Percentiles rank a stretch among this genome's conserved stretches.
Conservation (phyloP, 2,797 vertebrate genomes). For the Meda fulgida region DNA sequence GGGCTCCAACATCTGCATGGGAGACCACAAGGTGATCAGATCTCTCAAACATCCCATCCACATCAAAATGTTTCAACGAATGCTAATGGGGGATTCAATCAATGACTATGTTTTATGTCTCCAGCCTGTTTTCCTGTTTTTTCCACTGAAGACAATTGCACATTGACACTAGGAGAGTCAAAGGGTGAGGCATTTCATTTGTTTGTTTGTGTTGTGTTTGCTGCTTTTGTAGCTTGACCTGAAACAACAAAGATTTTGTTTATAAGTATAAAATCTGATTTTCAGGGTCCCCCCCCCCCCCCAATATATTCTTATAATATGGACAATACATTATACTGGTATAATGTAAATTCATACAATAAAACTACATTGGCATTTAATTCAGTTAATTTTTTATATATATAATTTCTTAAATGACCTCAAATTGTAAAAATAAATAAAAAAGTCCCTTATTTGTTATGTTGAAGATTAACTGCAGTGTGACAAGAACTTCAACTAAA, state of each 20-base stretch:
- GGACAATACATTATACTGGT: background rate
- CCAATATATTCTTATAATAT: background rate
- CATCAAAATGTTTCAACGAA: background rate
- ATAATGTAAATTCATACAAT: background rate
- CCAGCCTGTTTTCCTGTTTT: conserved; percentile 82
- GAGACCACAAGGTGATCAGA: conserved; percentile 83
- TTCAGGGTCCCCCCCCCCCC: too few species aligned
- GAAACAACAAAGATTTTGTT: background rate
- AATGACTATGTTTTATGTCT: conserved; percentile 46
- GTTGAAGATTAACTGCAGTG: too few species aligned
- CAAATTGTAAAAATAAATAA: too few species aligned
- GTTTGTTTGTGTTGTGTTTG: background rate
- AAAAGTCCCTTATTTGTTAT: background rate
- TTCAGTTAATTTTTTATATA: background rate
- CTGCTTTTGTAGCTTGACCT: background rate
- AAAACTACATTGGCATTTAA: background rate
- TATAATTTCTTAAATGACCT: too few species aligned
- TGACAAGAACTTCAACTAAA: too few species aligned
- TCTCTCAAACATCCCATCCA: background rate
- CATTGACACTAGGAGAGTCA: conserved; percentile 67
- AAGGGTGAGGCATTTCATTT: conserved; percentile 28
- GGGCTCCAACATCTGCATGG: conserved; percentile 83
- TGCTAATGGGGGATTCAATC: background rate
- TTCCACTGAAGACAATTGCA: conserved; percentile 75
- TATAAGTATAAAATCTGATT: background rate